phyloP scores from a whole-genome alignment of 2,113 vertebrate species.

The Phrynosoma blainvillii region DNA sequence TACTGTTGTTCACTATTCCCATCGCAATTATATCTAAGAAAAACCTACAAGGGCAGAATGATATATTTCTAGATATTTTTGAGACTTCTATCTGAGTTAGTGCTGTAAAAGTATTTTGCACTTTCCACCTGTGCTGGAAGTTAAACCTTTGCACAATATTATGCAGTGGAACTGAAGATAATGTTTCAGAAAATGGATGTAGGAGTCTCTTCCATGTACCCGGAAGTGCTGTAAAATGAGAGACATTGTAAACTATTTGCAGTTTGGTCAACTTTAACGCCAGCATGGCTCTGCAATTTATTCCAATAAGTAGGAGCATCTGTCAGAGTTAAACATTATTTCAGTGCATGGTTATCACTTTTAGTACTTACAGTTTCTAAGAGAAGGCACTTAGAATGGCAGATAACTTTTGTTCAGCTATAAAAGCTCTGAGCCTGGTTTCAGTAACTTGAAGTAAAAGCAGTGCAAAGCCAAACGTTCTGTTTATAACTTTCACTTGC shows the following conservation, averaged over 20 bases:
- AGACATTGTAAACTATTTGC: conserved; percentile 27
- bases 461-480: conserved; percentile 60
- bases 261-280: conserved; percentile 56
- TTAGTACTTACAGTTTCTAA: conserved; percentile 35
- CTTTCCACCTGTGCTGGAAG: fast-evolving
- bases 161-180: conserved; percentile 28
- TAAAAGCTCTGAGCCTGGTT: conserved; percentile 57
- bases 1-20: conserved; percentile 3
- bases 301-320: conserved; percentile 52
- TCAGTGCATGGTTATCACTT: conserved; percentile 56
- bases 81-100: background rate
- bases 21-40: background rate
- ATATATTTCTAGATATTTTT: background rate
- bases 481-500: conserved; percentile 69
- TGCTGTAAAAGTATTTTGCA: conserved; percentile 6
- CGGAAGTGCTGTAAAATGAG: conserved; percentile 42
- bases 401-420: conserved; percentile 51
- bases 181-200: conserved; percentile 56
- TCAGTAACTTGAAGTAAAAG: conserved; percentile 57
- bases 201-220: conserved; percentile 28
- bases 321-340: conserved; percentile 24
- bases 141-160: background rate
- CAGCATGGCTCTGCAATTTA: conserved; percentile 48
- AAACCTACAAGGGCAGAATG: background rate
- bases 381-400: conserved; percentile 62